Evolutionary conservation across 1,140 invertebrate species (phyloP).

Genomic region (Polyergus mexicanus): DNA sequence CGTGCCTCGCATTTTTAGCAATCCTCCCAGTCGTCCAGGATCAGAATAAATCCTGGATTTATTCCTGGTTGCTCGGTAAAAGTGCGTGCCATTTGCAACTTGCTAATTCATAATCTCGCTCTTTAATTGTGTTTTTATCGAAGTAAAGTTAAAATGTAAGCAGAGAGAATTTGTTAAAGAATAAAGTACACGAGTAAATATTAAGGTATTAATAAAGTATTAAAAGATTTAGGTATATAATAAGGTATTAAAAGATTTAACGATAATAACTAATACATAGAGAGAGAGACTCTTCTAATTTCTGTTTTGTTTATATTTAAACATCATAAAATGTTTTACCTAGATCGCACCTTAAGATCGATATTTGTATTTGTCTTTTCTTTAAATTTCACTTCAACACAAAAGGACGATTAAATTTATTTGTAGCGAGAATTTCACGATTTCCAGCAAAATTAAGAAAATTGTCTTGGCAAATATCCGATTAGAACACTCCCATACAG

Average conservation of each 20-base stretch:
- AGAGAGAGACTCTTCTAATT: not conserved
- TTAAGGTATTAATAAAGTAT: not conserved
- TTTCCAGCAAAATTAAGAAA: constrained; percentile 30
- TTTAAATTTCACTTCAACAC: constrained; percentile 3
- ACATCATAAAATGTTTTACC: not conserved
- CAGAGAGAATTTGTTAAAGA: not conserved
- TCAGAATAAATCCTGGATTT: constrained; percentile 44
- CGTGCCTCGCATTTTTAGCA: constrained; percentile 36
- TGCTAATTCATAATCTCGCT: constrained; percentile 24
- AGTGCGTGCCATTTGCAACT: constrained; percentile 42
- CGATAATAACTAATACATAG: not conserved
- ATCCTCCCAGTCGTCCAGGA: constrained; percentile 8
- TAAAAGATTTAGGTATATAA: not conserved
- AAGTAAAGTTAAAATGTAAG: not conserved
- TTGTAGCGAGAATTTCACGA: not conserved
- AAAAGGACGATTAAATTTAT: not conserved
- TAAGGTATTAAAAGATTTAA: not conserved
- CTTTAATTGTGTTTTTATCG: not conserved
- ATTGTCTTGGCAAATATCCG: constrained; percentile 18
- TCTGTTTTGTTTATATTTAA: constrained; percentile 5
- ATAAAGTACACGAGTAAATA: not conserved
- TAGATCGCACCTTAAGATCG: not conserved
- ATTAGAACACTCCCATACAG: too few relatives aligned
- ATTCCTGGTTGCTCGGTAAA: constrained; percentile 8
- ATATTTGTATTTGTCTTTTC: constrained; percentile 5